Evolutionary conservation across 92 coral and sea anemone genomes (phyloP).

Genomic region (Zoanthus solanderi): DNA sequence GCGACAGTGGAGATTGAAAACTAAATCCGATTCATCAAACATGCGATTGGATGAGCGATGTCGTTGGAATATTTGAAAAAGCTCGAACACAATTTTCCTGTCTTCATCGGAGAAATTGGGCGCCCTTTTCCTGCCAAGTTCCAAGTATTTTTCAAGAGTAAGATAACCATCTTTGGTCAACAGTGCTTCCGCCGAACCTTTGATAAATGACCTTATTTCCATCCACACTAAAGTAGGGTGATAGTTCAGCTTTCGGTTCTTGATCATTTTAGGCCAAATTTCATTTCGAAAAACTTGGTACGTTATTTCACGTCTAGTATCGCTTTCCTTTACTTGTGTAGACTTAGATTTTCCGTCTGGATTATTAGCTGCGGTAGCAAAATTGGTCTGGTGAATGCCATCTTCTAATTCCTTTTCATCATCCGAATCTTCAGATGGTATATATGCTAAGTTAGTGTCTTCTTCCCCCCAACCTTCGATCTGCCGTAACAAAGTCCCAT

Average conservation of each 20-base stretch:
- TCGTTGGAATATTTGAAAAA: slow-evolving; percentile 81
- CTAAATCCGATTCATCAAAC: slow-evolving; percentile 97
- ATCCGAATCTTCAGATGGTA: slow-evolving; percentile 73
- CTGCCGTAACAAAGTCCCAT: slow-evolving; percentile 79
- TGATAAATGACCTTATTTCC: slow-evolving; percentile 95
- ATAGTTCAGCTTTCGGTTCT: slow-evolving; percentile 70
- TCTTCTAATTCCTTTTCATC: slow-evolving; percentile 76
- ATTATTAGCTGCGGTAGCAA: slow-evolving; percentile 40
- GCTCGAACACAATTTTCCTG: slow-evolving; percentile 66
- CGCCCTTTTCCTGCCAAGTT: slow-evolving; percentile 90
- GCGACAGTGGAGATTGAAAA: slow-evolving; percentile 83
- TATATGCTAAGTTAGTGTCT: slow-evolving; percentile 75
- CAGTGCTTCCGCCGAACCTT: slow-evolving; percentile 95
- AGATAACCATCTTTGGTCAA: slow-evolving; percentile 71
- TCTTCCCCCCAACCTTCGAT: slow-evolving; percentile 98
- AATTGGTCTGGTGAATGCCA: slow-evolving; percentile 57
- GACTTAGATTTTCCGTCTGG: neutral
- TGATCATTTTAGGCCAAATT: slow-evolving; percentile 91
- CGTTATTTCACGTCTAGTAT: slow-evolving; percentile 91
- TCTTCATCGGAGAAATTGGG: slow-evolving; percentile 93
- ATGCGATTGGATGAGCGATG: slow-evolving; percentile 62
- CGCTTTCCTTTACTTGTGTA: slow-evolving; percentile 43
- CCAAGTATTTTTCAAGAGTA: slow-evolving; percentile 75
- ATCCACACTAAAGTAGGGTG: slow-evolving; percentile 98
- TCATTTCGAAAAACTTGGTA: slow-evolving; percentile 84